Evolutionary conservation across 2,888 invertebrate genomes (phyloP), one percentile per base, ranked within the genome.

Genomic region (Leucania comma): DNA sequence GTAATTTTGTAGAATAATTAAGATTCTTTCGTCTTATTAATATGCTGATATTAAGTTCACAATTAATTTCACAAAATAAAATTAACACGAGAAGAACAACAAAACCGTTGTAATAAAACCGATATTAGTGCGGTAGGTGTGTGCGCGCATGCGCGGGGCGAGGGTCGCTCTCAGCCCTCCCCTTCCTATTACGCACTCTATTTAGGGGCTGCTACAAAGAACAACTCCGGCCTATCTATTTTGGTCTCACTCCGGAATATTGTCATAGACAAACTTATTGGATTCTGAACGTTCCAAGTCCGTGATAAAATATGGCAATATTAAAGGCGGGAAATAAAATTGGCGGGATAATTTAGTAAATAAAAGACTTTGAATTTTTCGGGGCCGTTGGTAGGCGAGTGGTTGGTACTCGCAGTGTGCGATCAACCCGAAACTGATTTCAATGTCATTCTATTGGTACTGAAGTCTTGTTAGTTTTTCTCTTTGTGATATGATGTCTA

Each of bases 161-260:
- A 89, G 88, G 91, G 90, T 88, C 90, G 87, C 90, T 91, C 90
- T 83, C 88, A 80, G 87, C 84, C 93, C 93, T 93, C 94, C 95
- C 95, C 94, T 91, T 93, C 92, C 91, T 92, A 94, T 94, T 94
- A 95, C 95, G 94, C 93, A 94, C 95, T 95, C 93, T 95, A 95
- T 95, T 95, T 95, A 95, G 95, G 95, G 95, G 95, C 94, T 91
- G 94, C 90, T 93, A 94, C 95, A 94, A 93, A 93, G 95, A 94
- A 90, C 93, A 90, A 92, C 91, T 94, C 91, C 85, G 89, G 88
- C 91, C 92, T 93, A 93, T 95, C 95, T 95, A 95, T 95, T 95
- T 96, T 94, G 92, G 94, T 94, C 92, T 91, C 86, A 89, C 89
- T 90, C 89, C 88, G 89, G 93, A 93, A 94, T 94, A 94, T 93